Evolutionary conservation across 2,113 vertebrate genomes (phyloP), one percentile per base, ranked within the genome.

Genomic region (Malurus cyaneus): DNA sequence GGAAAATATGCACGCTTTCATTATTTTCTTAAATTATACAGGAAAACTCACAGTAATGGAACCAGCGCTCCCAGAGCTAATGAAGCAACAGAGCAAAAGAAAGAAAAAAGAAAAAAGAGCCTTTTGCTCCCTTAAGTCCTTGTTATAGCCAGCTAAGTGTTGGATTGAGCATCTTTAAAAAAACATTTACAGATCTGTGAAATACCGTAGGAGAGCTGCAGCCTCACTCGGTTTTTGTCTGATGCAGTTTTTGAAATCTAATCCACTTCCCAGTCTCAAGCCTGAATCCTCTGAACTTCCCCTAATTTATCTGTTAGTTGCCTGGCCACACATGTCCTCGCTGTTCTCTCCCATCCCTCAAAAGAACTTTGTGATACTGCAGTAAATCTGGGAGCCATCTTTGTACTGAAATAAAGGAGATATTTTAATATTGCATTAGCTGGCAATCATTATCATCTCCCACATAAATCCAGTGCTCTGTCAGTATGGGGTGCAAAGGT

Each of bases 111-210:
- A 72, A 92, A 96, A 85, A 97, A 96, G 92, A 97, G 95, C 85
- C 52, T 93, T 97, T 96, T 93, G 97, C 98, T 99, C 99, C 98
- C 98, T 98, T 97, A 99, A 99, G 99, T 98, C 98, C 98, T 99
- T 98, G 98, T 99, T 99, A 99, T 96, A 98, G 98, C 96, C 98
- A 98, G 98, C 98, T 98, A 98, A 98, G 98, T 97, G 97, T 95
- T 96, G 96, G 98, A 98, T 98, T 98, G 98, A 98, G 97, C 98
- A 98, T 98, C 98, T 98, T 96, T 93, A 98, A 97, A 98, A 98
- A 97, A 98, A 98, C 98, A 98, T 97, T 98, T 98, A 98, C 98
- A 98, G 98, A 98, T 97, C 97, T 97, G 97, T 97, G 96, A 98
- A 96, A 97, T 97, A 94, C 98, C 94, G 70, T 87, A 94, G 97